phyloP scores from a whole-genome alignment of 2,888 invertebrate genomes.

The Pandemis cinnamomeana region DNA sequence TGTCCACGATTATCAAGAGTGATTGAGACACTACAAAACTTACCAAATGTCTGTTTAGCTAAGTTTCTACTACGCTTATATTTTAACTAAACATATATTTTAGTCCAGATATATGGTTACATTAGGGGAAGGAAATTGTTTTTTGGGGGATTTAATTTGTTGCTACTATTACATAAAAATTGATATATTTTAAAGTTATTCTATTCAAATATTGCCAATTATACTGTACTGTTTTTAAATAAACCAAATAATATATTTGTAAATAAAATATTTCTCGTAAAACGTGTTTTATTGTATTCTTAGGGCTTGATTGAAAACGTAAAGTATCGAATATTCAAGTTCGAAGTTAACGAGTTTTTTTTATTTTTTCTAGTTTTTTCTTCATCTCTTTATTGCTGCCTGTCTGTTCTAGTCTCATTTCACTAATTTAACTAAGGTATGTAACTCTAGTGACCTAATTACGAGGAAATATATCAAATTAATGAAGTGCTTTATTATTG shows the following conservation, averaged over 20 bases:
- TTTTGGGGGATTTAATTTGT: background rate
- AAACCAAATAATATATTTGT: slow-evolving; percentile 34
- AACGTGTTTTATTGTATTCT: background rate
- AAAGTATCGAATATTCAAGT: no score
- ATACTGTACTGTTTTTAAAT: background rate
- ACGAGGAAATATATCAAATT: background rate
- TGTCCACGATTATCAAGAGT: no score
- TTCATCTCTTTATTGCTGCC: no score
- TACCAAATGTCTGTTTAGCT: background rate
- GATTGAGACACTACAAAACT: background rate
- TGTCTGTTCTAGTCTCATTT: no score
- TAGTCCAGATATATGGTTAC: background rate
- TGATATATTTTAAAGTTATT: background rate
- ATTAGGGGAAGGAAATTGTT: background rate
- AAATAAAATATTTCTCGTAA: slow-evolving; percentile 30
- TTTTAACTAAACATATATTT: background rate
- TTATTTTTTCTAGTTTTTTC: no score
- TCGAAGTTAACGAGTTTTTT: no score
- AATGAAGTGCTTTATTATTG: slow-evolving; percentile 18
- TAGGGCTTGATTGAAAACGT: no score
- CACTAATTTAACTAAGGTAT: no score
- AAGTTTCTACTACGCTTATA: slow-evolving; percentile 39
- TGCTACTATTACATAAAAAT: background rate
- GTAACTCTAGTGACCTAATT: background rate
- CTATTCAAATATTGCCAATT: slow-evolving; percentile 15